phyloP scores from a whole-genome alignment of 2,888 invertebrate species.

The Nemotelus nigrinus region DNA sequence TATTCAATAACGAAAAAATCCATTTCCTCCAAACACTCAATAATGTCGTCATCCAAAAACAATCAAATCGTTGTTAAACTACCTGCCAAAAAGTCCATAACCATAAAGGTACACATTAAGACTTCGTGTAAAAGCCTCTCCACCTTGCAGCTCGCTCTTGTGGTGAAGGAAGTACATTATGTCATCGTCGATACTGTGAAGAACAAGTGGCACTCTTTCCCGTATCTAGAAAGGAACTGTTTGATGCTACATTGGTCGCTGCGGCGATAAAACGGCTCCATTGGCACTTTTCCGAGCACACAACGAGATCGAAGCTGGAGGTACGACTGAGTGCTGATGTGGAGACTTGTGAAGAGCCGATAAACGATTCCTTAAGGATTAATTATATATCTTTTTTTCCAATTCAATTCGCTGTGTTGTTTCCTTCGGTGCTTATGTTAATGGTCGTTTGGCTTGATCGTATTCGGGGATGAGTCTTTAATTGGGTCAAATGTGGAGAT shows the following conservation, averaged over 20 bases:
- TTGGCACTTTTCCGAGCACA: too few species aligned
- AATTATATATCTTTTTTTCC: slow-evolving; percentile 18
- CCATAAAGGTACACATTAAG: slow-evolving; percentile 39
- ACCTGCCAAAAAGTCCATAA: slow-evolving; percentile 41
- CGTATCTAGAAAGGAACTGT: too few species aligned
- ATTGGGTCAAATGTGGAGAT: slow-evolving; percentile 32
- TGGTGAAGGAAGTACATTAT: background rate
- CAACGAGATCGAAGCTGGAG: background rate
- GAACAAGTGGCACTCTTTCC: slow-evolving; percentile 5
- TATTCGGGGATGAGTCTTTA: slow-evolving; percentile 25
- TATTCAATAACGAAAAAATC: too few species aligned
- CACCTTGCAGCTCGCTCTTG: background rate
- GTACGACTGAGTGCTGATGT: slow-evolving; percentile 2
- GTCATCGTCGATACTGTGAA: background rate
- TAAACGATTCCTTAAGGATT: slow-evolving; percentile 30
- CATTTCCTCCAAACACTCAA: background rate
- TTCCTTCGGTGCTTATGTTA: background rate
- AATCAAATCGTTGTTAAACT: slow-evolving; percentile 40
- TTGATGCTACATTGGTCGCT: too few species aligned
- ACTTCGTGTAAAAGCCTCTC: slow-evolving; percentile 17
- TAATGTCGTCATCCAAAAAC: slow-evolving; percentile 42
- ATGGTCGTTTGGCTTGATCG: slow-evolving; percentile 11
- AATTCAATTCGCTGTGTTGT: background rate
- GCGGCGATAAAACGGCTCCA: too few species aligned
- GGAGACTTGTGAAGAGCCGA: slow-evolving; percentile 3